Evolutionary conservation across 2,888 invertebrate species (phyloP), one percentile per base, ranked within the genome.

Genomic region (Melieria omissa): DNA sequence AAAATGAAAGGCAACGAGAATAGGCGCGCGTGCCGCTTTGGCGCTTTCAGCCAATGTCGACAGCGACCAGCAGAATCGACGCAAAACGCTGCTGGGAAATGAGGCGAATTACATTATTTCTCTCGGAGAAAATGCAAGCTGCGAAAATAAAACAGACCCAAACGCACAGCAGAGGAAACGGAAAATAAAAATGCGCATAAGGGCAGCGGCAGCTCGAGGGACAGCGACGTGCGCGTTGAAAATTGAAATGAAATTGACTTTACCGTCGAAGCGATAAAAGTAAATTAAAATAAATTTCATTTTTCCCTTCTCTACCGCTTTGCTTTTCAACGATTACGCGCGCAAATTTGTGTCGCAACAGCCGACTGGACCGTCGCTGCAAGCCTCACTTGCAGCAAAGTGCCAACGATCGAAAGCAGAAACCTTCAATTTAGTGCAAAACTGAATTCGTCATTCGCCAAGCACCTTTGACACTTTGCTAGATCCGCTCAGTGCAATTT

Each of bases 261-360:
- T 77, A 71, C 76, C 77, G 77, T 72, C 74, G 76, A 76, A 75
- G 79, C 81, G 81, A 81, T 82, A 80, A 83, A 84, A 83, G 79
- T 79, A 82, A 82, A 83, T 83, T 82, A 83, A 81, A 83, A 84
- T 83, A 82, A 83, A 79, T 84, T 81, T 78, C 77, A 80, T 77
- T 78, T 77, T 76, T 70, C 64, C n/a, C 54, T 16, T 65, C 64
- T n/a, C 57, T 62, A 70, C 46, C 55, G 70, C 55, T 63, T 55
- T 64, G 60, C n/a, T 57, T 65, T 41, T 62, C 49, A 5, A 47
- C 65, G 42, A n/a, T 65, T 52, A 52, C 47, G 29, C 29, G 29
- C 29, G 29, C 29, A 29, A 29, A 29, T 29, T 29, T 29, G 29
- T 29, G 2, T 29, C 29, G 29, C 29, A 29, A 29, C 29, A 3